Conservation (phyloP, 2,888 invertebrate genomes). For the Lochmaea crataegi region DNA sequence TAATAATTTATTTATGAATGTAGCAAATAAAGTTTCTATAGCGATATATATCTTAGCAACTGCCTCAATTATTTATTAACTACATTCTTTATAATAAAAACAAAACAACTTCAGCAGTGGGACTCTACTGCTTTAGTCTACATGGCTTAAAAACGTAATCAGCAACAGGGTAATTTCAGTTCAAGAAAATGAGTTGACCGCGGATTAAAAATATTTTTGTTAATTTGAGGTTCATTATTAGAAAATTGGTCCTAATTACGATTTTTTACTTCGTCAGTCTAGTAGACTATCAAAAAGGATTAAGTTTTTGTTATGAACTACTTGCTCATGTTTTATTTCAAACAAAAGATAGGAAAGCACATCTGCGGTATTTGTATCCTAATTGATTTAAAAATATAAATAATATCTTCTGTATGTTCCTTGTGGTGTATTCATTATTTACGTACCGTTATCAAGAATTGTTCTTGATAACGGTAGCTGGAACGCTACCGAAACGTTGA, state of each 20-base stretch:
- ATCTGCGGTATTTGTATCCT: not conserved
- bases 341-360: not conserved
- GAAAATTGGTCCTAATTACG: not conserved
- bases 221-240: not conserved
- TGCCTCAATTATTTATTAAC: conserved; percentile 10
- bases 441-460: too few species aligned
- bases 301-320: not conserved
- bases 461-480: too few species aligned
- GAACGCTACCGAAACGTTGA: too few species aligned
- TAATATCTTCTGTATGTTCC: too few species aligned
- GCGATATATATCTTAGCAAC: conserved; percentile 6
- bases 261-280: not conserved
- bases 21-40: conserved; percentile 11
- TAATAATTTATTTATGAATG: conserved; percentile 18
- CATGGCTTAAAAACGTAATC: not conserved
- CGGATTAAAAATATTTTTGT: not conserved
- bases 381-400: too few species aligned
- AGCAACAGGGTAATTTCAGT: not conserved
- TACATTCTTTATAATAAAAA: conserved; percentile 6
- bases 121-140: conserved; percentile 4
- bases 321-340: too few species aligned
- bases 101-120: conserved; percentile 15
- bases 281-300: conserved; percentile 2
- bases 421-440: too few species aligned
- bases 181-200: not conserved